Base-by-base conservation (phyloP, 2,888 invertebrate species). In the Drosophila mulleri region DNA sequence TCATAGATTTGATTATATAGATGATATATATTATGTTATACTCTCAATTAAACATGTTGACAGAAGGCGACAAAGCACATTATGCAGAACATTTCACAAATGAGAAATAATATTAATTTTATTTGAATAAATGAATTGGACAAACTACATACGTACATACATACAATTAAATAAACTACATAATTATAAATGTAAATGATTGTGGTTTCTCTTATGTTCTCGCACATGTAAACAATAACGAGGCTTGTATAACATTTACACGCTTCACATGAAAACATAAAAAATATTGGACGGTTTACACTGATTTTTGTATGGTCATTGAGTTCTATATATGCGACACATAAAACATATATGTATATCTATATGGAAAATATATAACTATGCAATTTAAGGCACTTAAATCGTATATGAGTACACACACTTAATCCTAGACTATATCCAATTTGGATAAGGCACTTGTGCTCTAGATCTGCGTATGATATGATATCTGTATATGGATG, bases 201-300 rank as follows among this genome's bases (percentile, higher is more conserved):
- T 18, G 42, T 75, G 29, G 9, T 29, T 18, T 57, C 73, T 70
- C 59, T n/a, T 73, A 79, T 81, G 79, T 62, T 78, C 66, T 67
- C 79, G 48, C 42, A 77, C 78, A 70, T 81, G 67, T 57, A 64
- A 67, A 67, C 53, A 60, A 42, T 56, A 29, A 29, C 39, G 26
- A 20, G 2, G 35, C 14, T 4, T 53, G 5, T 29, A 60, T 58
- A 65, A 66, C 59, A 66, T 53, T 68, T 75, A 80, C 82, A 83
- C 52, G 73, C 67, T 68, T 52, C 20, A 57, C 47, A 71, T 69
- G 80, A 79, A 86, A 82, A 90, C 80, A 89, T 72, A 88, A 68
- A 79, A 85, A 74, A 72, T 75, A 90, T 87, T 92, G 92, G 92
- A 92, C 92, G 92, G 91, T 89, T 91, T 82, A 81, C 82, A 90